Evolutionary conservation across 35 echinoderm and acorn worm species (phyloP).

Genomic region (Patiria miniata): DNA sequence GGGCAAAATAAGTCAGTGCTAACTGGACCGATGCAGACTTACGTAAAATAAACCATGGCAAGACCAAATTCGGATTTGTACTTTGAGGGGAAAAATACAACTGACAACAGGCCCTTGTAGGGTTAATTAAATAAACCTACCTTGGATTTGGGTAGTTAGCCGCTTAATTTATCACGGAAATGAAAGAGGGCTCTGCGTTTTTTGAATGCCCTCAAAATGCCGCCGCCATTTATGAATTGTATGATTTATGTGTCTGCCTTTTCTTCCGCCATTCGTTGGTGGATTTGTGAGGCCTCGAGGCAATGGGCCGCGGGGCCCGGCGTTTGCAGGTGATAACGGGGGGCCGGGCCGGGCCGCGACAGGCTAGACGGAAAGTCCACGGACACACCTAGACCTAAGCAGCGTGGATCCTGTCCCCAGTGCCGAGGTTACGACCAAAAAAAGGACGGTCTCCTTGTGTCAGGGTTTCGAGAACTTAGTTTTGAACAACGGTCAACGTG

Average conservation of each 20-base stretch:
- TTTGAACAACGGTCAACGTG: too few relatives aligned
- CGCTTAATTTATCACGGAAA: neutral
- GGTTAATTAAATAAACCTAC: neutral
- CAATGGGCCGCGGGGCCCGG: too few relatives aligned
- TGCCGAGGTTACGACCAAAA: neutral
- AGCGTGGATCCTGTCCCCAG: neutral
- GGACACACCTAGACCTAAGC: neutral
- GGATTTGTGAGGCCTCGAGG: too few relatives aligned
- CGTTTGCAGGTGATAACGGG: neutral
- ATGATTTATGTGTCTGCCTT: slow-evolving; percentile 26
- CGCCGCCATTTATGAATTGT: neutral
- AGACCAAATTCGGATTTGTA: neutral
- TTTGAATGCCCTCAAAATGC: neutral
- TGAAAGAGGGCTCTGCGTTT: neutral
- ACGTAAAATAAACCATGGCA: neutral
- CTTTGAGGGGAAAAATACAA: neutral
- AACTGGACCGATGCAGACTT: neutral
- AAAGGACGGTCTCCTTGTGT: too few relatives aligned
- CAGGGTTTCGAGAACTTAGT: too few relatives aligned
- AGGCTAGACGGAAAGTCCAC: neutral
- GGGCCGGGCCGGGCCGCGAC: neutral
- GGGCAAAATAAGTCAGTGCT: neutral
- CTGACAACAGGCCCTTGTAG: neutral
- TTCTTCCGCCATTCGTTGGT: neutral
- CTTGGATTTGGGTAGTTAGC: neutral